Evolutionary conservation across 2,888 invertebrate species (phyloP).

Genomic region (Macrosiphum euphorbiae): DNA sequence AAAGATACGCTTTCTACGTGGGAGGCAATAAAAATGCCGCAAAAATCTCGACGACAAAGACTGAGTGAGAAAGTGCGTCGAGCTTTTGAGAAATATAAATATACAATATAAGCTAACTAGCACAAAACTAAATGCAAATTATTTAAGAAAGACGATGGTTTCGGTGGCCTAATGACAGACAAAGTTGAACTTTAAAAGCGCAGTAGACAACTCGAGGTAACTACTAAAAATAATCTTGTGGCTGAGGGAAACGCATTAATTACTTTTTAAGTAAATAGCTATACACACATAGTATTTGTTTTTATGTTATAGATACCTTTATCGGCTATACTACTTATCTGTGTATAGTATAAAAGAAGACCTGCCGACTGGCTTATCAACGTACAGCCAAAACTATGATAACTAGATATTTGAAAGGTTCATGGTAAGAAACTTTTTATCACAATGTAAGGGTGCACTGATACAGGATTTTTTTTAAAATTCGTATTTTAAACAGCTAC

Average conservation of each 20-base stretch:
- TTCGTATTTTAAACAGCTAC: too few species aligned
- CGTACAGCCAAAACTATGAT: too few species aligned
- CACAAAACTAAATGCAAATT: not conserved
- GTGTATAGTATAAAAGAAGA: too few species aligned
- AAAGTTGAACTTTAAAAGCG: not conserved
- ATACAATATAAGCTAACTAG: not conserved
- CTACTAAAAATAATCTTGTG: not conserved
- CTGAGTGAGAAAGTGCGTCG: not conserved
- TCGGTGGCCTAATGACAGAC: not conserved
- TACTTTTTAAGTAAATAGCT: not conserved
- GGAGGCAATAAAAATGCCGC: not conserved
- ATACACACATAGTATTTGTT: not conserved
- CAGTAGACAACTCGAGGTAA: not conserved
- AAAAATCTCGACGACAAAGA: not conserved
- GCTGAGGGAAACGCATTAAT: not conserved
- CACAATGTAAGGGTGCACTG: too few species aligned
- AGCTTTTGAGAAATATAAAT: not conserved
- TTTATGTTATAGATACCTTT: too few species aligned
- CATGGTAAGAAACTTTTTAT: too few species aligned
- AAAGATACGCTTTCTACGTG: not conserved
- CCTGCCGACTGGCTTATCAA: too few species aligned
- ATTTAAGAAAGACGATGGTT: not conserved
- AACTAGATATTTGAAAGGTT: too few species aligned
- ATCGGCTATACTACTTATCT: too few species aligned
- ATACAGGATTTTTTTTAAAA: too few species aligned